Evolutionary conservation across 2,888 invertebrate genomes (phyloP), one percentile per base, ranked within the genome.

Genomic region (Brachynemurus nebulosus): DNA sequence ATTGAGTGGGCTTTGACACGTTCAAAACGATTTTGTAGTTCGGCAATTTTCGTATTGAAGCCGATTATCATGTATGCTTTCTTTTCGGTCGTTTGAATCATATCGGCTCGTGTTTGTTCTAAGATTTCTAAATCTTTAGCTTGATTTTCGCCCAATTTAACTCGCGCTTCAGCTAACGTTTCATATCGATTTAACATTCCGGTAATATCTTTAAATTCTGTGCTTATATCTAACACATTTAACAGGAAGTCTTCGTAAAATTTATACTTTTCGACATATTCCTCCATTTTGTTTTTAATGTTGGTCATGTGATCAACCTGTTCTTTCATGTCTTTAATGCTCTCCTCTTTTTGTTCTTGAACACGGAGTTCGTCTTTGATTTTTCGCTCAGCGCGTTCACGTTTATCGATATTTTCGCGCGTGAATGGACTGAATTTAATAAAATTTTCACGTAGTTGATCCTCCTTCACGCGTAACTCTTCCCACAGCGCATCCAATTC

Each of bases 181-280:
- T 78, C 74, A 52, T 76, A 78, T 45, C 77, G 67, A 54, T 76
- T 74, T 38, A 79, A 64, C n/a, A 79, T 71, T 42, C 76, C 77
- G 36, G 69, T 57, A 0, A 76, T 70, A 45, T 70, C 69, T 51
- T 71, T 68, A 53, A 77, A 79, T 44, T 74, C 71, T 0, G 66
- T 64, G 18, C 69, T 70, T 21, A 64, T 65, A 1, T 65, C 66
- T 0, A 76, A 70, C 1, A 78, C 73, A 0, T 64, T 64, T 60
- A 71, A 69, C 36, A 80, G 58, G 52, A 72, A 80, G 44, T 71
- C 69, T 69, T 72, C 72, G 45, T 76, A 78, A 38, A 74, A 70
- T 18, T 66, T 68, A 53, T 76, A 76, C 37, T 72, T 69, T 25
- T 63, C 59, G 25, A 77, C 72, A 53, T 72, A 70, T 42, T 64